These are phyloP conservation scores for Australoheros scitulus DNA, from an alignment of 2,113 vertebrate species.

Conservation along the genomic window DNA sequence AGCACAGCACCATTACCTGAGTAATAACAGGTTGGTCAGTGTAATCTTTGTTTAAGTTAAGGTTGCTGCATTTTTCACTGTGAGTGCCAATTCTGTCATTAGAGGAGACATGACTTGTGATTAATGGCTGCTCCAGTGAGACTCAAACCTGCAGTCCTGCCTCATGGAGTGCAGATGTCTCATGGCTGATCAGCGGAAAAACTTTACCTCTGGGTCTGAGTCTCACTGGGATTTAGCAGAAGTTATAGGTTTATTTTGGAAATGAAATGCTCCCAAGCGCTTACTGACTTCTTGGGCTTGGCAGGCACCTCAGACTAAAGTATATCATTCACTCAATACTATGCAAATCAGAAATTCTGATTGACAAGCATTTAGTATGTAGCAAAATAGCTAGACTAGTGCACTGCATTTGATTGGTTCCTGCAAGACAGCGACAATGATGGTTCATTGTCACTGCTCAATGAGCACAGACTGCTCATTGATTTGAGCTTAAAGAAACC, in stretches of 20 bases:
- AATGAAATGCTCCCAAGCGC: conserved; percentile 35
- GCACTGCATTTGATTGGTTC: not conserved
- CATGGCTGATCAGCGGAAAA: conserved; percentile 33
- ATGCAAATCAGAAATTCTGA: not conserved
- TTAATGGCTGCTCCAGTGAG: conserved; percentile 40
- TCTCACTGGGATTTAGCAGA: conserved; percentile 44
- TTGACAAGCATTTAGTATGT: not conserved
- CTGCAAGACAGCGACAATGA: not conserved
- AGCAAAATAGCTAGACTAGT: not conserved
- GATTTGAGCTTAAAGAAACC: not conserved
- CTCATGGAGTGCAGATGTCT: conserved; percentile 58
- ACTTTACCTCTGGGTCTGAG: not conserved
- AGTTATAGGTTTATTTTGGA: conserved; percentile 35
- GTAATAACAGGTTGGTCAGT: conserved; percentile 15
- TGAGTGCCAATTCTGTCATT: conserved; percentile 36
- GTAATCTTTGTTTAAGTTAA: conserved; percentile 25
- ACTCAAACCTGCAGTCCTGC: conserved; percentile 38
- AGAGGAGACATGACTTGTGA: conserved; percentile 37
- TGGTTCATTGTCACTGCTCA: no score
- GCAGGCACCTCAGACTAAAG: not conserved
- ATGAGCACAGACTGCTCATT: not conserved
- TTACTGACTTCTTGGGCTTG: not conserved
- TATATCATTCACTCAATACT: conserved; percentile 9
- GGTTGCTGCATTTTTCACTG: conserved; percentile 37
- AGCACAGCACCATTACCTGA: not conserved